These are phyloP conservation scores for Pristiophorus japonicus DNA, from an alignment of 2,113 vertebrate genomes.

Conservation along the genomic window DNA sequence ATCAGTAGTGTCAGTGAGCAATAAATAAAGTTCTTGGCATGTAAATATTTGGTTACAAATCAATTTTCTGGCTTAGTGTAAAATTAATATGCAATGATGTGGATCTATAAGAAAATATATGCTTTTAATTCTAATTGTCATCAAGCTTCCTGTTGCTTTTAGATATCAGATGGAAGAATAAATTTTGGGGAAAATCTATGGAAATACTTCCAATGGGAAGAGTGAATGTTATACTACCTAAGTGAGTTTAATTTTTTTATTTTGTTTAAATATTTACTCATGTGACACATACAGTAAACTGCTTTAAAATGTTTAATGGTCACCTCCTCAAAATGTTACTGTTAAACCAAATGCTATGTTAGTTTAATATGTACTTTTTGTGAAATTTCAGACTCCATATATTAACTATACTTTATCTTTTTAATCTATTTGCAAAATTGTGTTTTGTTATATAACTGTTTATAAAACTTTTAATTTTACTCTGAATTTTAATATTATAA, in stretches of 20 bases:
- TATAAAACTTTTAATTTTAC: neutral
- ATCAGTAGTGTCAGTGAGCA: neutral
- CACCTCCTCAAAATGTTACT: neutral
- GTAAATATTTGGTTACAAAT: neutral
- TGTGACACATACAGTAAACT: neutral
- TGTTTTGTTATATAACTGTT: neutral
- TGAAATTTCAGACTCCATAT: neutral
- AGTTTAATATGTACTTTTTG: neutral
- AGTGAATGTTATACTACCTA: conserved; percentile 84
- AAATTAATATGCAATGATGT: neutral
- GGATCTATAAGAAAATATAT: conserved; percentile 40
- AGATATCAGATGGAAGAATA: conserved; percentile 99
- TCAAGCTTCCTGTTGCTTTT: conserved; percentile 39
- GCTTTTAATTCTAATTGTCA: conserved; percentile 39
- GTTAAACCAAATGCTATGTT: neutral
- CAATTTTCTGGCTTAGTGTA: neutral
- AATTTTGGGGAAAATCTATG: conserved; percentile 99
- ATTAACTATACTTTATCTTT: neutral
- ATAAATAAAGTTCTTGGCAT: neutral
- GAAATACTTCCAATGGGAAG: conserved; percentile 93
- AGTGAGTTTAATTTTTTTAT: conserved; percentile 57
- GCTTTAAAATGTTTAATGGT: neutral
- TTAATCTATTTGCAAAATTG: neutral
- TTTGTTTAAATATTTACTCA: neutral
- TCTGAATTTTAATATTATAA: neutral